phyloP scores from a whole-genome alignment of 2,797 vertebrate species.

The Leptodactylus fallax region DNA sequence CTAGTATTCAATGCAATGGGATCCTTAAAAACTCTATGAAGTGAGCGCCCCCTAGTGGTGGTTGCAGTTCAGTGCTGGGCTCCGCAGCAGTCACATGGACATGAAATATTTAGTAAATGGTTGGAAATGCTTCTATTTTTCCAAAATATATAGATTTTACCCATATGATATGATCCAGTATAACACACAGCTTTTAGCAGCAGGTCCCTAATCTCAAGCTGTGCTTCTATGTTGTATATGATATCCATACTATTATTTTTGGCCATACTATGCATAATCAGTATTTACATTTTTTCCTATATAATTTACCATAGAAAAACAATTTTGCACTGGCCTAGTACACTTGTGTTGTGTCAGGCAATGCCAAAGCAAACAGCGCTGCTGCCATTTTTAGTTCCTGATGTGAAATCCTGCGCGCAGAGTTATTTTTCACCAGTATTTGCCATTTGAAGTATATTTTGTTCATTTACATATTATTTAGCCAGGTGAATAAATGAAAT shows the following conservation, averaged over 20 bases:
- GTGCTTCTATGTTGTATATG: background rate
- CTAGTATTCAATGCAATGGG: background rate
- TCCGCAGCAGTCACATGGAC: background rate
- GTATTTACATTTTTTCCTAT: background rate
- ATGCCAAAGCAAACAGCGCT: slow-evolving; percentile 1
- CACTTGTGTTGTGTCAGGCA: background rate
- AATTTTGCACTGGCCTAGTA: slow-evolving; percentile 5
- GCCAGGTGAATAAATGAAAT: background rate
- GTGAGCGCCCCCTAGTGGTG: background rate
- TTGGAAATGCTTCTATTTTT: background rate
- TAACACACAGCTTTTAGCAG: background rate
- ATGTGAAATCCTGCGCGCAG: background rate
- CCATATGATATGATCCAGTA: background rate
- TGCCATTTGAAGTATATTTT: too few species aligned
- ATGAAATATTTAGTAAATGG: background rate
- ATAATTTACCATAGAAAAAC: slow-evolving; percentile 24
- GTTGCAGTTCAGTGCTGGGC: background rate
- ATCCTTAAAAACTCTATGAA: background rate
- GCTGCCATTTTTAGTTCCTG: background rate
- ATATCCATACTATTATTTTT: slow-evolving; percentile 13
- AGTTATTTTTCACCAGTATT: background rate
- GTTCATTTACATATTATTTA: background rate
- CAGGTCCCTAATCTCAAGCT: background rate
- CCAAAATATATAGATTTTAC: background rate
- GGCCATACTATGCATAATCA: background rate